phyloP scores from a whole-genome alignment of 2,113 vertebrate genomes.

The Oreochromis aureus region DNA sequence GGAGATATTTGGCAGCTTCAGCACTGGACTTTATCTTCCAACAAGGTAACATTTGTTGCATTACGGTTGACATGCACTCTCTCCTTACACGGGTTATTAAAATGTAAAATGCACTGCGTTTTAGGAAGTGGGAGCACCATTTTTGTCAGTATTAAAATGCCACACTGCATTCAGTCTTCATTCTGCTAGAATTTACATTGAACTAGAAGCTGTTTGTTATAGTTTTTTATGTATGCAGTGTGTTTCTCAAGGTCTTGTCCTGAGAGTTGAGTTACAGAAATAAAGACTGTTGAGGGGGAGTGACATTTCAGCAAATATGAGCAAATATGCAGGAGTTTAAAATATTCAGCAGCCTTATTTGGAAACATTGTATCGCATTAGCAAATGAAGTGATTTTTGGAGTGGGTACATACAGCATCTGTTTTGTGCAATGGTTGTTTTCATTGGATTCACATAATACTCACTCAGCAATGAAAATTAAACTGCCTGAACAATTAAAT shows the following conservation, averaged over 20 bases:
- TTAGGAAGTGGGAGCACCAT: neutral
- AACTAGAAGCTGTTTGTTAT: too few species aligned
- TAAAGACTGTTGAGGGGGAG: neutral
- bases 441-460: neutral
- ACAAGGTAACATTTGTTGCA: conserved; percentile 79
- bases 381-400: neutral
- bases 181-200: neutral
- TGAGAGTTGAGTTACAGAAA: neutral
- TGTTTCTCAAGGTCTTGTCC: neutral
- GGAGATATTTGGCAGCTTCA: conserved; percentile 98
- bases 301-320: neutral
- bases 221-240: neutral
- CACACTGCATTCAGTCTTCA: neutral
- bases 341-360: neutral
- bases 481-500: neutral
- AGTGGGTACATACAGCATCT: neutral
- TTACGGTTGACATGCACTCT: neutral
- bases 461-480: neutral
- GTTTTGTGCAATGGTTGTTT: neutral
- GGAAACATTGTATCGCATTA: neutral
- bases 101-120: neutral
- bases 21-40: conserved; percentile 95
- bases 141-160: neutral
- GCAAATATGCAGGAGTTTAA: neutral
- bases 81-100: neutral